Base-by-base conservation (phyloP, 2,797 vertebrate species). In the Lateolabrax maculatus region DNA sequence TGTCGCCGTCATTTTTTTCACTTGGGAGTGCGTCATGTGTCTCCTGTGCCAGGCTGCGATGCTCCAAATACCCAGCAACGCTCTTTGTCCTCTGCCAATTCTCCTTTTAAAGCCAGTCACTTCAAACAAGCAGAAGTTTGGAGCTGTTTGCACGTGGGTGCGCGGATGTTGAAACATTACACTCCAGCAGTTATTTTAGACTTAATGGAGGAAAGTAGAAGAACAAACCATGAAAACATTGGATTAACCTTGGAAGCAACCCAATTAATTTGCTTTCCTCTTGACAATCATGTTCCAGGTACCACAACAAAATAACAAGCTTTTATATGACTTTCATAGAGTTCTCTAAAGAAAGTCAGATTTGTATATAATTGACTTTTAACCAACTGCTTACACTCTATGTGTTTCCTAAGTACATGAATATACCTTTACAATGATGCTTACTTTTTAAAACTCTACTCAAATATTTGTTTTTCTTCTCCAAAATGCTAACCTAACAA, bases 51-150 rank as follows among this genome's bases (percentile, higher is more conserved):
- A 66, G 82, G 25, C 43, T 87, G 79, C 53, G 46, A 75, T 39
- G 77, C 83, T 87, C 75, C 57, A 81, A 80, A 84, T 74, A 80
- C 75, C 69, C 61, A 19, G 51, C 41, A 21, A 66, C 6, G 5
- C 51, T 80, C 72, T 81, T 69, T 75, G 73, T 85, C 75, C 65
- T 39, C 74, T 80, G 76, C 69, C 84, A 80, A 56, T 67, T 48
- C 53, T 55, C 16, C 61, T 77, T 68, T 77, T 69, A 84, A 84
- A 82, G 73, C 71, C 75, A 71, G 53, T 65, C 70, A 69, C 85
- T 85, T 91, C 75, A 89, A 86, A 83, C 57, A 8, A 34, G 36
- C 66, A 49, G 18, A 79, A 68, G 72, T 82, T 78, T 41, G 48
- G 55, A 77, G 66, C 79, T 64, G 73, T 73, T 81, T 83, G 55